Conservation (phyloP, 92 coral and sea anemone species). For the Epizoanthus illoricatus region DNA sequence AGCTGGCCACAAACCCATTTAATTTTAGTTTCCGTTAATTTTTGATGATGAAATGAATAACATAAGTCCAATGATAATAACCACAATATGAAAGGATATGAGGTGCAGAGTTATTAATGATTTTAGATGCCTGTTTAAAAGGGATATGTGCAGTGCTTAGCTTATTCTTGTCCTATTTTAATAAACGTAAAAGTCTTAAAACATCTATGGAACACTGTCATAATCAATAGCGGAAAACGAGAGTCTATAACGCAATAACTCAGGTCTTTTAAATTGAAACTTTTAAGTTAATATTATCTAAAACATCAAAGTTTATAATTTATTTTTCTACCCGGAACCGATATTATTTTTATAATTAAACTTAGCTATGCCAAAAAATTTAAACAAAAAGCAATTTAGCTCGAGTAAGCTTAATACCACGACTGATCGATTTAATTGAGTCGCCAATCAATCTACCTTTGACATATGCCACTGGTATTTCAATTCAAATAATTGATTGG, state of each 20-base stretch:
- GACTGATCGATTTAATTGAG: no score
- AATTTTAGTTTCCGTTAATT: background rate
- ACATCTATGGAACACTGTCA: no score
- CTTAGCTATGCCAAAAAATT: no score
- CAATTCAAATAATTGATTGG: no score
- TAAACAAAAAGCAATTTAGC: no score
- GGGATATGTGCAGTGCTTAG: no score
- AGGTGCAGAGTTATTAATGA: constrained; percentile 7
- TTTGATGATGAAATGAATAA: background rate
- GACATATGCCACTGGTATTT: no score
- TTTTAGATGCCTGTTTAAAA: constrained; percentile 15
- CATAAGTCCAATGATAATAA: background rate
- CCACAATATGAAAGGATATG: background rate
- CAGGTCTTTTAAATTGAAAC: background rate
- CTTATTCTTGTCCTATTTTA: background rate
- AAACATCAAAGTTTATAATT: constrained; percentile 14
- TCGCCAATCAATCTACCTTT: no score
- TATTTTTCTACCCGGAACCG: constrained; percentile 25
- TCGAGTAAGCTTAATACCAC: no score
- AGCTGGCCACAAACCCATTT: background rate
- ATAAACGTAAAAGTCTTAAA: background rate
- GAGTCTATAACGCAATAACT: background rate
- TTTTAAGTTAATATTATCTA: background rate
- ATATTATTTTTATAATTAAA: constrained; percentile 20
- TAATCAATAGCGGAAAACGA: no score